These are phyloP conservation scores for Lamproptera curius DNA, from an alignment of 2,888 invertebrate species.

Conservation along the genomic window DNA sequence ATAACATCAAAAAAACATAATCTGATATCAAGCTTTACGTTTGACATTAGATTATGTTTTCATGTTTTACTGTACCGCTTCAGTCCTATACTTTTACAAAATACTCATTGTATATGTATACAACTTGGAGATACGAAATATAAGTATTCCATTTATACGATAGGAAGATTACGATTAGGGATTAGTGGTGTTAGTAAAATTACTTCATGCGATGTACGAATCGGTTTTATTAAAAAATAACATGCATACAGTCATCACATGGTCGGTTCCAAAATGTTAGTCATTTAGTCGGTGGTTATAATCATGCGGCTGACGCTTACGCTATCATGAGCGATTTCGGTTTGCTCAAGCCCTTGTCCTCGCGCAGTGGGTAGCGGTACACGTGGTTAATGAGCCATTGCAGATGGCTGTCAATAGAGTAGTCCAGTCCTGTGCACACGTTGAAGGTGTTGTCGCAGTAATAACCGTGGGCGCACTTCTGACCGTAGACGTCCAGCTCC, in stretches of 20 bases:
- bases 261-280: conserved; percentile 55
- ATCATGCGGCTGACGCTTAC: too few species aligned
- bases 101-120: too few species aligned
- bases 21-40: too few species aligned
- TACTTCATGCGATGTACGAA: neutral
- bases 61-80: too few species aligned
- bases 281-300: conserved; percentile 30
- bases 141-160: too few species aligned
- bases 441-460: conserved; percentile 51
- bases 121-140: too few species aligned
- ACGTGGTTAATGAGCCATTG: conserved; percentile 41
- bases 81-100: too few species aligned
- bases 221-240: neutral
- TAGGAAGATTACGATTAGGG: too few species aligned
- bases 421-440: conserved; percentile 49
- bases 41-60: too few species aligned
- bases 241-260: neutral
- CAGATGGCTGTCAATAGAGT: conserved; percentile 39
- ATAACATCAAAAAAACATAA: too few species aligned
- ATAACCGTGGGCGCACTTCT: conserved; percentile 56
- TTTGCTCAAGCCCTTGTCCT: conserved; percentile 17
- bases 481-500: conserved; percentile 49
- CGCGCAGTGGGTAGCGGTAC: conserved; percentile 38
- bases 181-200: neutral
- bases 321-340: conserved; percentile 21